Evolutionary conservation across 2,797 vertebrate species (phyloP), one percentile per base, ranked within the genome.

Genomic region (Alfaro cultratus): DNA sequence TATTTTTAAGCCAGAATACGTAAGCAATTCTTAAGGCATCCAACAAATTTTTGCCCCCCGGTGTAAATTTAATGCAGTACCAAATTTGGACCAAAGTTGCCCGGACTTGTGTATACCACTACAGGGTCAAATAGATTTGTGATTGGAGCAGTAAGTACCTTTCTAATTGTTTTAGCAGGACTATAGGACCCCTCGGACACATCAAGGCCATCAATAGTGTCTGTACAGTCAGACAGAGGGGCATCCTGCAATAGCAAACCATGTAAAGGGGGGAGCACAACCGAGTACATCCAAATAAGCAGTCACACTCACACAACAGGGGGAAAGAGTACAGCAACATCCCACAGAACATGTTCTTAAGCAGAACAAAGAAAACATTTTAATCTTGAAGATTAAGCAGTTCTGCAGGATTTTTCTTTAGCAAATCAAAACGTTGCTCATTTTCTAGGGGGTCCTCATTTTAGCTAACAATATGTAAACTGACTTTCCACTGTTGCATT

Each of bases 171-270:
- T 95, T 95, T 98, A 98, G 97, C 96, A 81, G 98, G 98, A 95
- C 97, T 99, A 97, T 97, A 97, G 96, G 96, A 96, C 96, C 97
- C 97, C 97, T 97, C 97, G 97, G 97, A 96, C 94, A 96, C 95
- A 96, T 98, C 97, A 90, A 99, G 97, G 97, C 97, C 98, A 95
- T 99, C 97, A 97, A 99, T 97, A 97, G 97, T 97, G 95, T 99
- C 98, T 97, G 97, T 97, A 97, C 98, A 99, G 98, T 99, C 98
- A 97, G 98, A 99, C 91, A 99, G 97, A 96, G 97, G 97, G 92
- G 97, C 97, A 80, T 99, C 98, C 98, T 99, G 98, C 92, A 99
- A 99, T 95, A 96, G 97, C 95, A 99, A 98, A 99, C 96, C 92
- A 94, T 96, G 96, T 98, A 95, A 74, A 97, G 95, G 96, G 95